These are phyloP conservation scores for Novumbra hubbsi DNA, from an alignment of 2,797 vertebrate genomes.

Conservation along the genomic window DNA sequence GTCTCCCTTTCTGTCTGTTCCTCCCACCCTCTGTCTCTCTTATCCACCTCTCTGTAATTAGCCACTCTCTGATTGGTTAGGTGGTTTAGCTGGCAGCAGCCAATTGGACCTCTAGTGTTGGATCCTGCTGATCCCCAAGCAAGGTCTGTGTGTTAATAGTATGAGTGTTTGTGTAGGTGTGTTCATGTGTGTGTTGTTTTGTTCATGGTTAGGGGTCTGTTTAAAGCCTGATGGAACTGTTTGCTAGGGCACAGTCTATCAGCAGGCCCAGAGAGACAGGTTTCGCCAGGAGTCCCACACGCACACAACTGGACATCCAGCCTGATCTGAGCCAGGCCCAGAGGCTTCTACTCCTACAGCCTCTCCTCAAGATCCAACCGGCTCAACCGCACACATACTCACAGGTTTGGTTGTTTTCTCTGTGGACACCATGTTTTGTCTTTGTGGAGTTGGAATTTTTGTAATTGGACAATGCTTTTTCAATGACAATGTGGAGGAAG, in stretches of 20 bases:
- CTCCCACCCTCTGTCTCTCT: constrained; percentile 37
- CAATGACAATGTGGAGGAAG: too few species aligned
- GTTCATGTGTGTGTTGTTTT: constrained; percentile 20
- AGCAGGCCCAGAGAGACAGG: constrained; percentile 38
- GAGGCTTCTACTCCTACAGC: constrained; percentile 12
- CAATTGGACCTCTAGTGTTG: constrained; percentile 43
- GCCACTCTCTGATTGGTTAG: constrained; percentile 50
- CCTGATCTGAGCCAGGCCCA: constrained; percentile 7
- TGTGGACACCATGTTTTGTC: background rate
- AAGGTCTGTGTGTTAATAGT: constrained; percentile 27
- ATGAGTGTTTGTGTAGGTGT: constrained; percentile 29
- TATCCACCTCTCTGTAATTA: constrained; percentile 57
- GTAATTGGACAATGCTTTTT: too few species aligned
- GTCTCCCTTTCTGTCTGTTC: background rate
- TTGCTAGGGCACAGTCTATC: constrained; percentile 49
- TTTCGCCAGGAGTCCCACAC: constrained; percentile 31
- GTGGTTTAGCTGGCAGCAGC: constrained; percentile 23
- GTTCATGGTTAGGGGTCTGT: constrained; percentile 46
- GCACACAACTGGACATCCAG: constrained; percentile 22
- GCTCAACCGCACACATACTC: constrained; percentile 7
- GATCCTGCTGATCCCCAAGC: constrained; percentile 48
- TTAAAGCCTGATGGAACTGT: constrained; percentile 57
- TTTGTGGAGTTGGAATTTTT: too few species aligned
- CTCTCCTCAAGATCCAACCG: constrained; percentile 38
- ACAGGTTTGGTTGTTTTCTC: constrained; percentile 22